These are phyloP conservation scores for Microcebus lehilahytsara DNA, from an alignment of 2,113 vertebrate species.

Conservation along the genomic window DNA sequence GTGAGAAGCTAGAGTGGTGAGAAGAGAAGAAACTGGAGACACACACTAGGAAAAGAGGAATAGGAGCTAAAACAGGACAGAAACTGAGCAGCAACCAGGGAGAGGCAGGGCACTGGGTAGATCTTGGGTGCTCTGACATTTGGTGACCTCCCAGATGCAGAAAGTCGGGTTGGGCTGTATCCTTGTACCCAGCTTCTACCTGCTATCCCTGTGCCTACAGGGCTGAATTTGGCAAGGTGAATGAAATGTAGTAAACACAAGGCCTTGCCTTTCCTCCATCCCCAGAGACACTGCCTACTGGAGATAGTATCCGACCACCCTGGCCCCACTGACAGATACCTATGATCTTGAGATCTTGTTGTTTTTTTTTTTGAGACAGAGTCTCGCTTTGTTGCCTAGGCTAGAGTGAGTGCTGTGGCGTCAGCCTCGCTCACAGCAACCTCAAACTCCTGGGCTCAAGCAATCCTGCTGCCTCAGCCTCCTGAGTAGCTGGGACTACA, in stretches of 20 bases:
- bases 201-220: fast-evolving
- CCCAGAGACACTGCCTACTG: no score
- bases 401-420: no score
- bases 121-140: neutral
- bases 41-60: neutral
- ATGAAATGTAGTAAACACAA: neutral
- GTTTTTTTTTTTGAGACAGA: no score
- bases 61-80: neutral
- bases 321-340: neutral
- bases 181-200: neutral
- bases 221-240: neutral
- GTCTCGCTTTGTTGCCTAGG: no score
- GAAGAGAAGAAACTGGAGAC: neutral
- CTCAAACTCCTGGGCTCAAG: no score
- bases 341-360: neutral
- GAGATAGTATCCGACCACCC: neutral
- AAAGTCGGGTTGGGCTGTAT: neutral
- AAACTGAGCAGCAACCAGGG: neutral
- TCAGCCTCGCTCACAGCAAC: no score
- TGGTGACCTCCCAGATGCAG: neutral
- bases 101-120: neutral
- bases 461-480: no score
- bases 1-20: neutral
- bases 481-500: no score
- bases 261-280: neutral